These are phyloP conservation scores for Atta cephalotes DNA, from an alignment of 1,140 invertebrate genomes.

Conservation along the genomic window DNA sequence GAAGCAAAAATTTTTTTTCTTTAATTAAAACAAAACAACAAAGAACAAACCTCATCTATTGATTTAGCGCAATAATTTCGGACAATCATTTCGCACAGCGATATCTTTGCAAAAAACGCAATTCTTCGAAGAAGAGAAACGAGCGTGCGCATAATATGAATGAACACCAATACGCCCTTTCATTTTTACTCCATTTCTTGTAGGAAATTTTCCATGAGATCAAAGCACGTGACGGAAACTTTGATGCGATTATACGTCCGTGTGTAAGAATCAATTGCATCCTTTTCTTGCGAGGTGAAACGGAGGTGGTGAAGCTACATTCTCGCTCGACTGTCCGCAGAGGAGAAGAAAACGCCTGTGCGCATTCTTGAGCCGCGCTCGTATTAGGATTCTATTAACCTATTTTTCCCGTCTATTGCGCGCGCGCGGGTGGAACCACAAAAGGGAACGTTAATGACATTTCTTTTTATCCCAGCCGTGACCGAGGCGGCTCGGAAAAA, in stretches of 20 bases:
- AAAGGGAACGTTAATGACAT: constrained; percentile 64
- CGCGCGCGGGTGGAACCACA: constrained; percentile 49
- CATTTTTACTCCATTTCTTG: constrained; percentile 43
- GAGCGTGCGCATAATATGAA: constrained; percentile 21
- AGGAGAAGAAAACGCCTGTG: constrained; percentile 43
- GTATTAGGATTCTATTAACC: constrained; percentile 75
- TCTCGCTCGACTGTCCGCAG: not conserved
- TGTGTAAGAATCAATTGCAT: constrained; percentile 71
- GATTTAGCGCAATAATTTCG: not conserved
- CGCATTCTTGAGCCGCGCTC: constrained; percentile 33
- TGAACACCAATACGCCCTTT: constrained; percentile 33
- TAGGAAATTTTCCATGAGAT: constrained; percentile 51
- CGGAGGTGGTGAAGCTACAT: not conserved
- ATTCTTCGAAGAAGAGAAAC: not conserved
- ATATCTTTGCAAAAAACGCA: constrained; percentile 2
- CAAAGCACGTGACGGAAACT: constrained; percentile 69
- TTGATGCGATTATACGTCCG: constrained; percentile 68
- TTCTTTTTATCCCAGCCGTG: constrained; percentile 39
- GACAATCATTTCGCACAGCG: not conserved
- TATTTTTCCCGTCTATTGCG: constrained; percentile 55
- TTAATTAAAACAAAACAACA: too few species aligned
- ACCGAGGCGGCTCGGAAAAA: not conserved
- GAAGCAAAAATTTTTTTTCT: not conserved
- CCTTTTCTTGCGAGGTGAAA: constrained; percentile 35
- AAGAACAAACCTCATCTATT: not conserved